phyloP scores from a whole-genome alignment of 2,113 vertebrate species.

The Peromyscus polionotus region DNA sequence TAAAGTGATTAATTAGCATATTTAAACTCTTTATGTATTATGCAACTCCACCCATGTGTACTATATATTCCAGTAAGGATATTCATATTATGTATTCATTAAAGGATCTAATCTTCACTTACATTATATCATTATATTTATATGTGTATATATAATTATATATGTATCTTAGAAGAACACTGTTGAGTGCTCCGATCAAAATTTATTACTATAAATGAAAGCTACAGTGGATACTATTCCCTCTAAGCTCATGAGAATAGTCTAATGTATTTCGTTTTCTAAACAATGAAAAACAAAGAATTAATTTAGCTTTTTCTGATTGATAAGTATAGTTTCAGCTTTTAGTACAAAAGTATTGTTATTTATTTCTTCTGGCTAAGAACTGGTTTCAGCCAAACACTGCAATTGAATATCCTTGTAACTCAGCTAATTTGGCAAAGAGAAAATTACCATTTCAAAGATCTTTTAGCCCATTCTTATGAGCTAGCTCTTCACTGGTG shows the following conservation, averaged over 20 bases:
- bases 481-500: background rate
- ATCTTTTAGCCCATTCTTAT: background rate
- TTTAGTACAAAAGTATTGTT: constrained; percentile 19
- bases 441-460: background rate
- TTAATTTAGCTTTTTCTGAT: background rate
- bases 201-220: constrained; percentile 20
- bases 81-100: background rate
- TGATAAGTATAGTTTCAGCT: background rate
- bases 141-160: background rate
- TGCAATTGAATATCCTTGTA: background rate
- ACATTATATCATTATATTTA: background rate
- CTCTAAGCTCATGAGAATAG: background rate
- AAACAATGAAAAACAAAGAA: constrained; percentile 25
- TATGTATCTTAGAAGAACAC: background rate
- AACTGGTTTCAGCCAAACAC: background rate
- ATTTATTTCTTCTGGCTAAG: constrained; percentile 5
- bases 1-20: background rate
- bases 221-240: background rate
- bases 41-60: background rate
- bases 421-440: background rate
- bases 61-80: constrained; percentile 11
- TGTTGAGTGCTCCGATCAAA: constrained; percentile 8
- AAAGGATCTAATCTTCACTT: constrained; percentile 25
- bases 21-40: constrained; percentile 23
- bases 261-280: constrained; percentile 41